phyloP scores from a whole-genome alignment of 2,888 invertebrate species.

The Flexamia atlantica region DNA sequence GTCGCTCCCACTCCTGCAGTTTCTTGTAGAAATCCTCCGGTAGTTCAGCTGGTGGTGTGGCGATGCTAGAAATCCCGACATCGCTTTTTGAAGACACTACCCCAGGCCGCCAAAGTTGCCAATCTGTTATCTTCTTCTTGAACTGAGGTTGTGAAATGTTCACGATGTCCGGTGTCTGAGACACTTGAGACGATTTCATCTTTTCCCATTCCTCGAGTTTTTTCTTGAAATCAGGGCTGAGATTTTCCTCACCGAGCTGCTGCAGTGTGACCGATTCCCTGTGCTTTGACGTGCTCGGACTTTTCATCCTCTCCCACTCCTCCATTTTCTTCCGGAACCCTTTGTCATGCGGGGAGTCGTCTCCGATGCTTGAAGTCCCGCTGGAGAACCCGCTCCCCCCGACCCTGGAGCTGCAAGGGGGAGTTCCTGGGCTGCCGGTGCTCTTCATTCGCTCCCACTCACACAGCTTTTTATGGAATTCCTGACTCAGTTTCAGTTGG shows the following conservation, averaged over 20 bases:
- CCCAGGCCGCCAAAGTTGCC: conserved; percentile 79
- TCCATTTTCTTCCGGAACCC: conserved; percentile 76
- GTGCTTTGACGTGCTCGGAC: conserved; percentile 58
- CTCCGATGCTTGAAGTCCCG: conserved; percentile 67
- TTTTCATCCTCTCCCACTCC: conserved; percentile 76
- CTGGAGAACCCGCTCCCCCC: conserved; percentile 63
- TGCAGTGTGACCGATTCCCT: conserved; percentile 68
- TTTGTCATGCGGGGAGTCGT: conserved; percentile 71
- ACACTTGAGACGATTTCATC: conserved; percentile 77
- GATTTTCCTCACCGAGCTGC: conserved; percentile 80
- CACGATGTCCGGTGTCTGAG: conserved; percentile 65
- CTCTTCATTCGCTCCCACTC: conserved; percentile 78
- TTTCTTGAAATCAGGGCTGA: conserved; percentile 89
- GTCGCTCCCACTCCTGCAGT: conserved; percentile 82
- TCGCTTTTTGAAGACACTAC: conserved; percentile 60
- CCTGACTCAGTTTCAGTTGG: conserved; percentile 84
- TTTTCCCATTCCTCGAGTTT: conserved; percentile 93
- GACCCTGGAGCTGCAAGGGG: conserved; percentile 53
- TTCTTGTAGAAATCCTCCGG: conserved; percentile 73
- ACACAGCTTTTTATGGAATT: conserved; percentile 83
- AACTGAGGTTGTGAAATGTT: conserved; percentile 69
- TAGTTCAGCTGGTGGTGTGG: conserved; percentile 55
- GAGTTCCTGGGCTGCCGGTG: conserved; percentile 54
- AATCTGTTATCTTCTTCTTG: conserved; percentile 78
- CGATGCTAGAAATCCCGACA: conserved; percentile 64